phyloP scores from a whole-genome alignment of 2,888 invertebrate genomes.

The Eurois occulta region DNA sequence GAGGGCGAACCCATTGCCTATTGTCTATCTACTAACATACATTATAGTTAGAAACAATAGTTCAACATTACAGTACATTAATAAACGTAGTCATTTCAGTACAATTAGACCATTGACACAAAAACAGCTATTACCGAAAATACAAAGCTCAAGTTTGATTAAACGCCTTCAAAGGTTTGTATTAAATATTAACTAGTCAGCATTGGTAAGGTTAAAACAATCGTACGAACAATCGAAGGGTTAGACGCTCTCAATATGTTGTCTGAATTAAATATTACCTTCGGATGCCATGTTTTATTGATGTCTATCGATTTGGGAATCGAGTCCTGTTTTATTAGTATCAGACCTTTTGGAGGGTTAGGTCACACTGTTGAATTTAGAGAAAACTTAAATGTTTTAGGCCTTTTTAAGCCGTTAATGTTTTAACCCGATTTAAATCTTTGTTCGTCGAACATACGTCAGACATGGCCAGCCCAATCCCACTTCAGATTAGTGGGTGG shows the following conservation, averaged over 20 bases:
- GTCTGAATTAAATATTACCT: conserved; percentile 54
- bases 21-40: neutral
- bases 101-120: conserved; percentile 3
- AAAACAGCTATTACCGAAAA: conserved; percentile 11
- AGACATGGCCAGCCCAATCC: too few relatives aligned
- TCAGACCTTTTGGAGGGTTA: neutral
- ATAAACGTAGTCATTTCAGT: neutral
- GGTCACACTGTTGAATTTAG: neutral
- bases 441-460: too few relatives aligned
- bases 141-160: conserved; percentile 36
- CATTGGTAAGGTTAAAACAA: conserved; percentile 40
- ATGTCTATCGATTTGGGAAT: conserved; percentile 39
- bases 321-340: conserved; percentile 20
- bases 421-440: neutral
- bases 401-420: neutral
- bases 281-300: conserved; percentile 39
- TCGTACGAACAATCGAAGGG: conserved; percentile 29
- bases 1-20: neutral
- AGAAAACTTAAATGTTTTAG: neutral
- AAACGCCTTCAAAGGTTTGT: conserved; percentile 33
- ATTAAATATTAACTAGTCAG: conserved; percentile 44
- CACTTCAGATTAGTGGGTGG: too few relatives aligned
- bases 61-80: neutral
- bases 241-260: conserved; percentile 29
- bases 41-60: neutral